Evolutionary conservation across 1,140 invertebrate species (phyloP), one percentile per base, ranked within the genome.

Genomic region (Hermatobates lingyangjiaoensis): DNA sequence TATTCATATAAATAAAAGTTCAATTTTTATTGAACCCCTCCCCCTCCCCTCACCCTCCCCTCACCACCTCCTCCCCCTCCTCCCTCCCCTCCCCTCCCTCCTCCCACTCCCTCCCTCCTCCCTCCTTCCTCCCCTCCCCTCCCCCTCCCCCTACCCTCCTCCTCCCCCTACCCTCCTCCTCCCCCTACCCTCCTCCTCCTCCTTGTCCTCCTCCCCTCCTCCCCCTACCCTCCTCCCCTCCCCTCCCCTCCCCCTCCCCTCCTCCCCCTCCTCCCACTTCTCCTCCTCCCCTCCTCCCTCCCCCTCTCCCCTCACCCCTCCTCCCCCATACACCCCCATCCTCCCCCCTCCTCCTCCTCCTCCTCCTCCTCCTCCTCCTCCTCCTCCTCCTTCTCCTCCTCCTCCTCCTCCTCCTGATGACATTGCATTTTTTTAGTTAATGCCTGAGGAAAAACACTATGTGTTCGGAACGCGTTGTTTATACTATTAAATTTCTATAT

Each of bases 131-230:
- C 39, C 49, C 39, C 39, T 25, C 27, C 14, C 25, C 39, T 38
- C 38, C 42, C 49, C 49, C 27, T 44, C 34, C 25, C 39, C 49
- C 49, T 40, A 51, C 42, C 49, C 49, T 40, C 26, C 42, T 51
- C 45, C 45, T 26, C 40, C 40, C n/a, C 44, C n/a, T n/a, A n/a
- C n/a, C n/a, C n/a, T n/a, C n/a, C n/a, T n/a, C n/a, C n/a, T n/a
- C n/a, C n/a, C n/a, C n/a, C n/a, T n/a, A n/a, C n/a, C 26, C 23
- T 45, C 23, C 44, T 25, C 44, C 44, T 45, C 23, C 23, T 25
- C 38, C 28, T 18, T 38, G 27, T 50, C 50, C 12, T 21, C 42
- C 18, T 15, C 42, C 20, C n/a, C 10, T 10, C 10, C 39, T 44
- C 25, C 38, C 24, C 50, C 38, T 18, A 23, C 15, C n/a, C 39